phyloP scores from a whole-genome alignment of 2,888 invertebrate genomes.

The Pediacus dermestoides region DNA sequence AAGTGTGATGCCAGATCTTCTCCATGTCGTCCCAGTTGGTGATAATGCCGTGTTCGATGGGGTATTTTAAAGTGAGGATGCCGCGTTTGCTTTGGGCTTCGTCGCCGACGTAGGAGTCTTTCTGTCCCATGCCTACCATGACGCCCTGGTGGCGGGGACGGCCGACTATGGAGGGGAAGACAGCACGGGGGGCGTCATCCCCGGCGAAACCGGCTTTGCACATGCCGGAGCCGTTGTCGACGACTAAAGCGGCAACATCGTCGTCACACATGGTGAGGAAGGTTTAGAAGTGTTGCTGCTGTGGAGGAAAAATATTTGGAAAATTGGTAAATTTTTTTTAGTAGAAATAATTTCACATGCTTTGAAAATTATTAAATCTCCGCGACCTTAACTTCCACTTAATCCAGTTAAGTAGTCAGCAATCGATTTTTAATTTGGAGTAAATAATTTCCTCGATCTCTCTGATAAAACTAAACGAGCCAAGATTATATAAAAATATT shows the following conservation, averaged over 20 bases:
- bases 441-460: no score
- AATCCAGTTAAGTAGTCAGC: no score
- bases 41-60: constrained; percentile 86
- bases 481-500: no score
- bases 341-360: neutral
- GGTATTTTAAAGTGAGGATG: constrained; percentile 84
- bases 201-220: constrained; percentile 91
- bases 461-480: no score
- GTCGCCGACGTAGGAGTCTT: constrained; percentile 83
- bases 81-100: constrained; percentile 67
- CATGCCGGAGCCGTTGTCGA: constrained; percentile 89
- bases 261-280: constrained; percentile 94
- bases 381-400: no score
- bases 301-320: constrained; percentile 19
- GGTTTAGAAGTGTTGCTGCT: constrained; percentile 52
- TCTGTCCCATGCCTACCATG: constrained; percentile 89
- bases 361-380: no score
- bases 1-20: constrained; percentile 90
- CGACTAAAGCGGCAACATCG: constrained; percentile 88
- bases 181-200: constrained; percentile 82
- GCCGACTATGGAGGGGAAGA: constrained; percentile 86
- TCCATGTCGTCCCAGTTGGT: constrained; percentile 94
- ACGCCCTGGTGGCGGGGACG: constrained; percentile 79
- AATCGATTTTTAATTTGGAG: no score
- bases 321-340: neutral